Evolutionary conservation across 1,140 invertebrate genomes (phyloP), one percentile per base, ranked within the genome.

Genomic region (Pseudomyrmex sp.): DNA sequence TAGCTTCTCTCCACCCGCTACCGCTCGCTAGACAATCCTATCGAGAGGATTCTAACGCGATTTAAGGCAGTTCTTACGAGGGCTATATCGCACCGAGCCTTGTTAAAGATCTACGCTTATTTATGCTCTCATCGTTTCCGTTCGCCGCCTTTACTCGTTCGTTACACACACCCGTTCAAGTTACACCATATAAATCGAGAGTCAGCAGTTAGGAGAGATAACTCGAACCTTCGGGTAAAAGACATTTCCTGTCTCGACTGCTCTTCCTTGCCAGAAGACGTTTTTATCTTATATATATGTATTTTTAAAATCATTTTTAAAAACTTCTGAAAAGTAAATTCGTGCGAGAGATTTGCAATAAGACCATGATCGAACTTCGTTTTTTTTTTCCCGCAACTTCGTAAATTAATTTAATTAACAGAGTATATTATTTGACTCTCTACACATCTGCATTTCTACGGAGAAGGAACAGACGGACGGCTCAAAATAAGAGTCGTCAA

Each of bases 31-130:
- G 85, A 88, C 84, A 76, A 76, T 65, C 85, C 89, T 73, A 86
- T 85, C 85, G 69, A 87, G 91, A 89, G 85, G 84, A 88, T 84
- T 88, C 83, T 80, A 84, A 54, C 85, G 52, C 50, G 82, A 75
- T 83, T 90, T 91, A 92, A 91, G 86, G 82, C 88, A 87, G 85
- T 87, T 83, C 88, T 85, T 88, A 85, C 85, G 65, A 73, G 50
- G 61, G 9, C 73, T 26, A 65, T 56, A 7, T 63, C 69, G 73
- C 74, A 54, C 26, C 65, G 65, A 26, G 26, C 50, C 68, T 12
- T 15, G 18, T 82, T 69, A 59, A 70, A 79, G 66, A 58, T 70
- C 65, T 10, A 18, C 52, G 65, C 76, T 79, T 58, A 70, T 79
- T 79, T 70, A 79, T 58, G 76, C 65, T n/a, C 15, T 26, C 65